Base-by-base conservation (phyloP, 2,113 vertebrate species). In the Tricholaema leucomelas region DNA sequence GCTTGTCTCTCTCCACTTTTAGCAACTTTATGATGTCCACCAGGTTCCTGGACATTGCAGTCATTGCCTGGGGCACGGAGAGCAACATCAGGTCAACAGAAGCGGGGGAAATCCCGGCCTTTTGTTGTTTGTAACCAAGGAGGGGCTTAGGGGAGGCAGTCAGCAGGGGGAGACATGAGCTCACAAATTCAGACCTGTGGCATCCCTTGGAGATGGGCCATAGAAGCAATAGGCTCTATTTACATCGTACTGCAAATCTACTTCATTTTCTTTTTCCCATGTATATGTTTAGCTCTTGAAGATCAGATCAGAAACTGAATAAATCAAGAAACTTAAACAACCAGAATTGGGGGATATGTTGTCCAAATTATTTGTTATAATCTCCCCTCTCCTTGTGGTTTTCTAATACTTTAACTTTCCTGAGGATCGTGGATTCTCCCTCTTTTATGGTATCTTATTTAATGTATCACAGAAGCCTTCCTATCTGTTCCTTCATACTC, bases 141-240 rank as follows among this genome's bases (percentile, higher is more conserved):
- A 55, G 44, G 63, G 58, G 58, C 58, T 6, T 50, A 59, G 48
- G 48, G 61, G 63, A 88, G 60, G 83, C 83, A 46, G 93, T 88
- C 94, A 66, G 93, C 81, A 95, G 93, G 86, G 94, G 95, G 95
- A 96, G 73, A 81, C 69, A 72, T 4, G 9, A 83, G 80, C 80
- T 86, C 82, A 48, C 48, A 17, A 61, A 86, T 81, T 25, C 80
- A 54, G 59, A 52, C 66, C 3, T 50, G 0, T 8, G n/a, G 30
- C 17, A 0, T 21, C 35, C 38, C 30, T 40, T 28, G 0, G 1
- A 65, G 33, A 46, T n/a, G 35, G 6, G 16, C 40, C 54, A 42
- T 5, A 21, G 20, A 36, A 50, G 35, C 60, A 91, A 25, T 2
- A 7, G n/a, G 20, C 42, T 77, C n/a, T n/a, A n/a, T n/a, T 64